Evolutionary conservation across 2,113 vertebrate species (phyloP).

Genomic region (Pontoporia blainvillei): DNA sequence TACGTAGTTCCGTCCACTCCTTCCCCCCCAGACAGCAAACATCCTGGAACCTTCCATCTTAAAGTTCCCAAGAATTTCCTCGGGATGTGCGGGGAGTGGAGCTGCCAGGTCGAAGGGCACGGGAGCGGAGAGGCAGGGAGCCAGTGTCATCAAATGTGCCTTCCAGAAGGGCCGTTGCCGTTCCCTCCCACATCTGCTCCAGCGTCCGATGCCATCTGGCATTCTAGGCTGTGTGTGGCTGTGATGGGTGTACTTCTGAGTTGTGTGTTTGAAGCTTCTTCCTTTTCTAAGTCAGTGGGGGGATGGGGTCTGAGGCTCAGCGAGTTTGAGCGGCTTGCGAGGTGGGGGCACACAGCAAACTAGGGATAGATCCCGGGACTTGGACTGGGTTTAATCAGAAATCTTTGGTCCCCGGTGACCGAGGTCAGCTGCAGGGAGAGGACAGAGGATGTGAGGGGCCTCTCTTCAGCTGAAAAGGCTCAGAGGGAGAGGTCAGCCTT

Average conservation of each 20-base stretch:
- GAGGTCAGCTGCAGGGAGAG: not conserved
- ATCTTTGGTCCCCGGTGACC: not conserved
- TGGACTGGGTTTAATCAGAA: not conserved
- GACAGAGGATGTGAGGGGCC: not conserved
- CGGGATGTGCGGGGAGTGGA: not conserved
- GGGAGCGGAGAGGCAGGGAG: not conserved
- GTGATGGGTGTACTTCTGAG: not conserved
- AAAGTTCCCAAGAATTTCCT: not conserved
- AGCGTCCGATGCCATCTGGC: accelerated
- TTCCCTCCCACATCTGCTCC: not conserved
- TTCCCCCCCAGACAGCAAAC: not conserved
- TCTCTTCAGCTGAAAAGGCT: not conserved
- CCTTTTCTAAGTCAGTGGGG: not conserved
- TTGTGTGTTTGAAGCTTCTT: not conserved
- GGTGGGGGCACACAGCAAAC: not conserved
- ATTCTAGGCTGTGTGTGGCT: not conserved
- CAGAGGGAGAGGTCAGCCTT: not conserved
- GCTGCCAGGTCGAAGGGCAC: not conserved
- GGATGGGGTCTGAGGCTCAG: not conserved
- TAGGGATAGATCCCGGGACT: not conserved
- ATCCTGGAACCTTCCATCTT: not conserved
- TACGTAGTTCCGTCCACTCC: not conserved
- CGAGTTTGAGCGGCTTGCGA: not conserved
- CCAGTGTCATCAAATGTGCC: accelerated
- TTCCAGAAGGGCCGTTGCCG: not conserved